A percentile compares a stretch with the other conserved stretches of the same genome.
Evolutionary conservation across 2,888 invertebrate species (phyloP).

Genomic region (Tiliacea aurago): DNA sequence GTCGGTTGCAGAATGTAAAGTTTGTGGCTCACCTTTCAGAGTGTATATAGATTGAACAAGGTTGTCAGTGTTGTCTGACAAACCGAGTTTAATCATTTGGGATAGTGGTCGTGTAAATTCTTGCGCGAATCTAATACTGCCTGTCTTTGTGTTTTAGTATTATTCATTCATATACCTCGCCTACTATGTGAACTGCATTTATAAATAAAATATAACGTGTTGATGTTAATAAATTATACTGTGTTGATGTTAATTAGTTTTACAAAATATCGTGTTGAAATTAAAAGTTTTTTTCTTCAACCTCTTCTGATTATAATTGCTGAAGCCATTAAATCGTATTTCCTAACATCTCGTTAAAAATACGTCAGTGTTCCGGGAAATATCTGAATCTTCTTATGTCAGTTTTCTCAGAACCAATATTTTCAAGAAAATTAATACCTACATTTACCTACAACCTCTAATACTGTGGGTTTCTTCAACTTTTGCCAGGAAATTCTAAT

Average conservation of each 20-base stretch:
- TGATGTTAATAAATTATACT: neutral
- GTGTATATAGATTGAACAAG: neutral
- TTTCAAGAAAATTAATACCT: neutral
- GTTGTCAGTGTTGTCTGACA: neutral
- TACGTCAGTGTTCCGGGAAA: neutral
- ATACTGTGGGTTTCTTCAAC: neutral
- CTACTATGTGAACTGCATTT: neutral
- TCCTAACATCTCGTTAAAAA: neutral
- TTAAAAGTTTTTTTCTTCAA: too few species aligned
- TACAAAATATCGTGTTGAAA: too few species aligned
- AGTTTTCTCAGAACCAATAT: neutral
- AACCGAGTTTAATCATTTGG: neutral
- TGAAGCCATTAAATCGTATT: neutral
- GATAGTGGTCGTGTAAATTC: neutral
- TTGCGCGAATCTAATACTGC: neutral
- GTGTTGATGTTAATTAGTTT: neutral
- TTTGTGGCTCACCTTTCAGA: neutral
- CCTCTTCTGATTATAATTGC: too few species aligned
- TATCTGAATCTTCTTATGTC: neutral
- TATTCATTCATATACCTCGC: neutral
- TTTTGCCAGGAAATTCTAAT: neutral
- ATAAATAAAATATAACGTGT: neutral
- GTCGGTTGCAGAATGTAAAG: neutral
- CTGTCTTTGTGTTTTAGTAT: neutral
- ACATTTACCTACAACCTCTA: neutral